Evolutionary conservation across 2,888 invertebrate species (phyloP), one percentile per base, ranked within the genome.

Genomic region (Andrena hattorfiana): DNA sequence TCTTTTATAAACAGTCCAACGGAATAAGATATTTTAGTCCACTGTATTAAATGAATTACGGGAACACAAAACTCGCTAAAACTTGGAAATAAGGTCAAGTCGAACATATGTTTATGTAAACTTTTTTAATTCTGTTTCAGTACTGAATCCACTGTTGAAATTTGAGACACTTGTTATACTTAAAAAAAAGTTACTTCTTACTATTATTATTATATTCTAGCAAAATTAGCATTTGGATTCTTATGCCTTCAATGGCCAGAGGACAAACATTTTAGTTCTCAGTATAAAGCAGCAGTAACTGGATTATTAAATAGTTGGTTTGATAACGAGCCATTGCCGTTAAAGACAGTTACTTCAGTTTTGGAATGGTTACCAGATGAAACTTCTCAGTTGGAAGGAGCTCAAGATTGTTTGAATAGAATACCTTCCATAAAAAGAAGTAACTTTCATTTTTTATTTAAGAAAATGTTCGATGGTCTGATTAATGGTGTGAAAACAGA

Each of bases 401-500:
- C 95, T 83, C 95, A 96, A 83, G 96, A 95, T 89, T 94, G 94
- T 1, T 93, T 97, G 16, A 94, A 92, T 54, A 95, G 95, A 68
- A 95, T 97, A 76, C 95, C 96, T 35, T 95, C 96, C 73, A 95
- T 97, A 69, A 96, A 95, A 85, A 95, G 94, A 92, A 94, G 93
- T 0, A 97, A 96, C 92, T 97, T 97, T 89, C 95, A 96, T 8
- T 94, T 97, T 85, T 93, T 97, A 3, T 97, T 96, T 89, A 95
- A 96, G 86, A 96, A 96, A 81, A 89, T 97, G 0, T 97, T 97
- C 72, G 95, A 95, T 82, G 95, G 96, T 10, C 91, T 97, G 10
- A 94, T 95, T 51, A 95, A 95, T 81, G 95, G 96, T 2, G 94
- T 96, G 0, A 95, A 95, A 92, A 94, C 86, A 86, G 95, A 95